Percentiles rank a stretch among this genome's conserved stretches.
These are phyloP conservation scores for Diadema setosum DNA, from an alignment of 35 echinoderm and acorn worm species.

Conservation along the genomic window DNA sequence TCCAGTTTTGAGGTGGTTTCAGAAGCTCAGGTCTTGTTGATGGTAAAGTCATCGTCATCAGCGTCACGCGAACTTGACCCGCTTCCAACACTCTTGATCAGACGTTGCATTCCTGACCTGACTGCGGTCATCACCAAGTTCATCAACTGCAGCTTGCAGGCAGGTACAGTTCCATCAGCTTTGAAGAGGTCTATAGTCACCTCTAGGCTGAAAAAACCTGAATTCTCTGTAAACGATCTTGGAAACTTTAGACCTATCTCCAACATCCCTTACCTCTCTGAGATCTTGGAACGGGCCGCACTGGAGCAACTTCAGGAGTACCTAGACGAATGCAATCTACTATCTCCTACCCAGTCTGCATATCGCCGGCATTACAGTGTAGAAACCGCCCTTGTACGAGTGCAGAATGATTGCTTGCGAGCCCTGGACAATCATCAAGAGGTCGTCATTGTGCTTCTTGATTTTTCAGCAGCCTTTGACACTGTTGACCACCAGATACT, in stretches of 20 bases:
- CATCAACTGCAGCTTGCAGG: neutral
- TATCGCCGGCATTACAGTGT: constrained; percentile 24
- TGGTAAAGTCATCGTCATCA: neutral
- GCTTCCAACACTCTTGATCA: constrained; percentile 5
- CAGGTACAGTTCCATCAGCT: neutral
- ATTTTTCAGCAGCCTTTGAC: constrained; percentile 65
- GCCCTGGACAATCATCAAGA: constrained; percentile 27
- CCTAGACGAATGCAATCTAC: neutral
- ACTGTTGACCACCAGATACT: constrained; percentile 44
- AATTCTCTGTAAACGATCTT: neutral
- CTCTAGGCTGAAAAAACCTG: neutral
- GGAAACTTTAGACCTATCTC: constrained; percentile 33
- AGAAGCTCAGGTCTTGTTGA: neutral
- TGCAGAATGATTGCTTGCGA: constrained; percentile 37
- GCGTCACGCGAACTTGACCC: constrained; percentile 33
- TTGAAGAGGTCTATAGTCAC: neutral
- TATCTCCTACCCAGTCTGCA: neutral
- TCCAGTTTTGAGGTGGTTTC: neutral
- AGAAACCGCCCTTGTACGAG: constrained; percentile 34
- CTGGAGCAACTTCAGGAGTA: constrained; percentile 20
- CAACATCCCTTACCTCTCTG: constrained; percentile 39
- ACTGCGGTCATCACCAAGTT: constrained; percentile 13
- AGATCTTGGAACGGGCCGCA: constrained; percentile 14
- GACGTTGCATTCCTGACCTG: neutral
- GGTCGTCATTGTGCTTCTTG: constrained; percentile 26